These are phyloP conservation scores for Gymnocheta viridis DNA, from an alignment of 2,888 invertebrate species.

Conservation along the genomic window DNA sequence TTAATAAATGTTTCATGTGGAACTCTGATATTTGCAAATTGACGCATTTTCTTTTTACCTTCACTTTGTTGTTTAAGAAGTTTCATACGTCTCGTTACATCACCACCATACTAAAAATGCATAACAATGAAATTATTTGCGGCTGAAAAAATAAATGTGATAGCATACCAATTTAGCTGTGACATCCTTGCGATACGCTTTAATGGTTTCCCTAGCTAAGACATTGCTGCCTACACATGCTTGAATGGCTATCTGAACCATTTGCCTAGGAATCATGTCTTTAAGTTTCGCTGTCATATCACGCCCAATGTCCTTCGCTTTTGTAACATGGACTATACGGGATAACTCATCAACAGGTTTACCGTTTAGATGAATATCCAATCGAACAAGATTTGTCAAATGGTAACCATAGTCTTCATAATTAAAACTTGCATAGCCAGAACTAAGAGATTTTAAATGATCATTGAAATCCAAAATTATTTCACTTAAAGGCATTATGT, in stretches of 20 bases:
- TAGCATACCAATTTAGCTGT: constrained; percentile 92
- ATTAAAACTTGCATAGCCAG: constrained; percentile 97
- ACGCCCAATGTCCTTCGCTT: constrained; percentile 86
- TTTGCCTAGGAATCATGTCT: constrained; percentile 94
- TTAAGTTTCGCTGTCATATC: constrained; percentile 89
- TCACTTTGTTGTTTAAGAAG: constrained; percentile 94
- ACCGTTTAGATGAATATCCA: constrained; percentile 89
- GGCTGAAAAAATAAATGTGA: constrained; percentile 73
- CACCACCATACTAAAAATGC: constrained; percentile 91
- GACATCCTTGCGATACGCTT: constrained; percentile 95
- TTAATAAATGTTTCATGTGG: constrained; percentile 97
- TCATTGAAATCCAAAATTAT: constrained; percentile 98
- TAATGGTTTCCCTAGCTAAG: constrained; percentile 92
- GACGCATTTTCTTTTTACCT: constrained; percentile 96
- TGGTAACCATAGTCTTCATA: constrained; percentile 95
- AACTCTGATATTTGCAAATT: constrained; percentile 94
- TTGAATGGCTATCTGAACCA: constrained; percentile 94
- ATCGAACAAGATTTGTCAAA: constrained; percentile 89
- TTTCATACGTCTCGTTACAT: constrained; percentile 94
- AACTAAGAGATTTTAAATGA: constrained; percentile 91
- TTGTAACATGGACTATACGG: constrained; percentile 89
- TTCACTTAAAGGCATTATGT: constrained; percentile 94
- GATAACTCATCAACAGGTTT: constrained; percentile 91
- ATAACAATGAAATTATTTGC: constrained; percentile 18
- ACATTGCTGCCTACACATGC: constrained; percentile 90